Evolutionary conservation across 2,888 invertebrate species (phyloP), one percentile per base, ranked within the genome.

Genomic region (Caenorhabditis sp.): DNA sequence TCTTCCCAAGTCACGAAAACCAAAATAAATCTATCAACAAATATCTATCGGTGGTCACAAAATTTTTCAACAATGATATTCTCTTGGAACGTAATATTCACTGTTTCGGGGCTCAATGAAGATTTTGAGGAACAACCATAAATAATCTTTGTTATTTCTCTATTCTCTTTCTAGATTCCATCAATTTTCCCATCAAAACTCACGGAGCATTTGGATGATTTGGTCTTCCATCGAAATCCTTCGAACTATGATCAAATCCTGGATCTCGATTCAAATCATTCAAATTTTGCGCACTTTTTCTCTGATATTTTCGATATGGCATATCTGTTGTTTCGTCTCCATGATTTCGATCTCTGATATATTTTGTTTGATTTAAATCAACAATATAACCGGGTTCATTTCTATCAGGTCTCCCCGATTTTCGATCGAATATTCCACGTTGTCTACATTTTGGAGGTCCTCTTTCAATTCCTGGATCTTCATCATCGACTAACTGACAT

Each of bases 401-500:
- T 38, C 14, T 38, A 5, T 31, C 58, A 38, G 60, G 49, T 1
- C 17, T 43, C 7, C 2, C 43, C 43, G 43, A 43, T 43, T 43
- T 43, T 43, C 43, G 12, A 43, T 43, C 43, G 8, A 43, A 43
- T 3, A 43, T 10, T 43, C 43, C 43, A 12, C 43, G 43, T 43
- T 43, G 5, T 43, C 43, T 5, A 50, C 52, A 61, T 65, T 65
- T n/a, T 31, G 43, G 53, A 58, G 64, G 20, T 58, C 31, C 53
- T 58, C 8, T 21, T 8, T 23, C 23, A 23, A 38, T 14, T 65
- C 64, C 65, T 25, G 57, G n/a, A 60, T 27, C 10, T 60, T n/a
- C n/a, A 21, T 61, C 70, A 20, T 71, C 67, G 21, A 63, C 36
- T 20, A 71, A 27, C 38, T 67, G 67, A 59, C 70, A 71, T 43